Base-by-base conservation (phyloP, 2,113 vertebrate genomes). In the Solea solea region DNA sequence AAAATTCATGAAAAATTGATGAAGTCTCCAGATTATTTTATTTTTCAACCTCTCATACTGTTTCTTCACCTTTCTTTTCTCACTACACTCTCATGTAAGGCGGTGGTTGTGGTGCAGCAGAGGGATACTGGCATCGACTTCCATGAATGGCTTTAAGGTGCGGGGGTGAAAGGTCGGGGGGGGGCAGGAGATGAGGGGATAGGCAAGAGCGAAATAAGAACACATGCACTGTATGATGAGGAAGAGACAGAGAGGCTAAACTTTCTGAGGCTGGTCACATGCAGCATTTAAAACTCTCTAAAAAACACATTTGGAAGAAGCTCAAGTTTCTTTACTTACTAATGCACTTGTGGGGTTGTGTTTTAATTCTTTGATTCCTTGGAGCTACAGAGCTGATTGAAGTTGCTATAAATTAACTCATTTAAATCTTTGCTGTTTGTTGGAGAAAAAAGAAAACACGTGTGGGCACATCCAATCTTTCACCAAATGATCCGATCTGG, bases 1-100 rank as follows among this genome's bases (percentile, higher is more conserved):
- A 97, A 97, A 96, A 96, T 95, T 95, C 95, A 97, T 98, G 94
- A 98, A 98, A 98, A 95, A 97, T 98, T 96, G 92, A 98, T 98
- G 95, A 95, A 95, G 94, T 95, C 93, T 87, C 87, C 80, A 90
- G 93, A 96, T 96, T 95, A 95, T 97, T 90, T 88, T 88, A 50
- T 82, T 90, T 87, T 76, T 91, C 7, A 21, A 54, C 53, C 63
- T 57, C 57, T 74, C 76, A 14, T 49, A 65, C 15, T 8, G 16
- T 82, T 82, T 78, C 45, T 79, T 71, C 39, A 42, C 59, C 67
- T 69, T 75, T 80, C 61, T 76, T 59, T 76, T 64, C n/a, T 3
- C 11, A 13, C 50, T 42, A 55, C 44, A 69, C 54, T n/a, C 64
- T 45, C 6, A 12, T 79, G 49, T 74, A 50, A 69, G 67, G 14